A percentile compares a stretch with the other conserved stretches of the same genome.
These are phyloP conservation scores for Sphecodes monilicornis DNA, from an alignment of 2,888 invertebrate genomes.

Conservation along the genomic window DNA sequence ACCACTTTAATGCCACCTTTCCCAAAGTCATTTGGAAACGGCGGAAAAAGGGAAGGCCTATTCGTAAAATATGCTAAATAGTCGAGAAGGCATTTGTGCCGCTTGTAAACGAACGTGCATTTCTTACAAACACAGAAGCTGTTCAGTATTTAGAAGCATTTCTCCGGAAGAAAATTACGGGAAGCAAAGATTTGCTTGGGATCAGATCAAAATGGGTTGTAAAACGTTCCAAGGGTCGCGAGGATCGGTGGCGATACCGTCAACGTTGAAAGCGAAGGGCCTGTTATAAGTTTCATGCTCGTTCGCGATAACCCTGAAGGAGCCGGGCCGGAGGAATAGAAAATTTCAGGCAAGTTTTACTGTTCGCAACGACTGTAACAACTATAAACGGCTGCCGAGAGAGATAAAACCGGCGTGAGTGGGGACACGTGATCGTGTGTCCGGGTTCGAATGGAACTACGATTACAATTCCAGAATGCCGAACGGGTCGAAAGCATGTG, in stretches of 20 bases:
- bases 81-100: too few species aligned
- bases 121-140: background rate
- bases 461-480: constrained; percentile 82
- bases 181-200: background rate
- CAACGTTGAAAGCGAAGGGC: background rate
- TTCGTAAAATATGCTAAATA: too few species aligned
- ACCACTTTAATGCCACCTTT: too few species aligned
- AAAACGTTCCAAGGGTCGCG: background rate
- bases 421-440: constrained; percentile 20
- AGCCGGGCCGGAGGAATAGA: background rate
- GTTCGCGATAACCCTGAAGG: background rate
- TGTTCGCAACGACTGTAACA: background rate
- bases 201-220: background rate
- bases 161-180: background rate
- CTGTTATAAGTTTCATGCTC: background rate
- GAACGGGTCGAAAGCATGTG: constrained; percentile 73
- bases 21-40: too few species aligned
- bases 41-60: too few species aligned
- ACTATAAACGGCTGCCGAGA: background rate
- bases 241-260: background rate
- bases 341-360: background rate
- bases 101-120: too few species aligned
- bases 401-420: background rate
- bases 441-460: constrained; percentile 73
- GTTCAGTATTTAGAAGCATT: background rate